A percentile compares a stretch with the other conserved stretches of the same genome.
Evolutionary conservation across 2,888 invertebrate species (phyloP).

Genomic region (Fissipunctia ypsillon): DNA sequence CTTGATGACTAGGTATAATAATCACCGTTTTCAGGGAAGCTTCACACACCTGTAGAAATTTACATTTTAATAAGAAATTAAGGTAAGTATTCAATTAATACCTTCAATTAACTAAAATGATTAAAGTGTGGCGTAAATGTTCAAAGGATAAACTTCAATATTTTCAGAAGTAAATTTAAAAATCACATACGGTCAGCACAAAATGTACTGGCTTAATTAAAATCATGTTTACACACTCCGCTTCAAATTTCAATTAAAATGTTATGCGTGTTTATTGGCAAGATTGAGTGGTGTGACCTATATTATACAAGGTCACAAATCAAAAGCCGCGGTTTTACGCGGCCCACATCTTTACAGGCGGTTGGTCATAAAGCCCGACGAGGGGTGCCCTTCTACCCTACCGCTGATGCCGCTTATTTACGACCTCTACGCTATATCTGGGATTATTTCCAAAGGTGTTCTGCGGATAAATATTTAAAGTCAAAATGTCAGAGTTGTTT

Average conservation of each 20-base stretch:
- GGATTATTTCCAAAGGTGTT: slow-evolving; percentile 69
- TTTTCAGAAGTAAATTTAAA: neutral
- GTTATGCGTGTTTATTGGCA: slow-evolving; percentile 47
- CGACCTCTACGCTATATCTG: slow-evolving; percentile 75
- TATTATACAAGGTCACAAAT: slow-evolving; percentile 68
- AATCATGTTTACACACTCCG: slow-evolving; percentile 36
- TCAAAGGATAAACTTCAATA: neutral
- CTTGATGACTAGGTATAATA: slow-evolving; percentile 26
- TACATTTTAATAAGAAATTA: slow-evolving; percentile 31
- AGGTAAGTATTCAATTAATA: slow-evolving; percentile 1
- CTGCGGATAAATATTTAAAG: slow-evolving; percentile 62
- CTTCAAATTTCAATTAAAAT: slow-evolving; percentile 49
- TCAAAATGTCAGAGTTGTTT: slow-evolving; percentile 21
- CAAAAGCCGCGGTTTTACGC: slow-evolving; percentile 66
- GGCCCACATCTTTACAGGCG: slow-evolving; percentile 68
- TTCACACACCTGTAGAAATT: slow-evolving; percentile 28
- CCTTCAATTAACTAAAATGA: neutral
- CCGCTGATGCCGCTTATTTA: slow-evolving; percentile 76
- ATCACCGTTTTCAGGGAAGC: slow-evolving; percentile 26
- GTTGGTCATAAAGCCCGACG: slow-evolving; percentile 72
- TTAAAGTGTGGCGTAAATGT: neutral
- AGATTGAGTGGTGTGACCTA: slow-evolving; percentile 65
- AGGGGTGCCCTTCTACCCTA: slow-evolving; percentile 66
- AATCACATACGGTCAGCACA: neutral
- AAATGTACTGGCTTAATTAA: slow-evolving; percentile 30